These are phyloP conservation scores for Eubucco bourcierii DNA, from an alignment of 2,113 vertebrate species.

Conservation along the genomic window DNA sequence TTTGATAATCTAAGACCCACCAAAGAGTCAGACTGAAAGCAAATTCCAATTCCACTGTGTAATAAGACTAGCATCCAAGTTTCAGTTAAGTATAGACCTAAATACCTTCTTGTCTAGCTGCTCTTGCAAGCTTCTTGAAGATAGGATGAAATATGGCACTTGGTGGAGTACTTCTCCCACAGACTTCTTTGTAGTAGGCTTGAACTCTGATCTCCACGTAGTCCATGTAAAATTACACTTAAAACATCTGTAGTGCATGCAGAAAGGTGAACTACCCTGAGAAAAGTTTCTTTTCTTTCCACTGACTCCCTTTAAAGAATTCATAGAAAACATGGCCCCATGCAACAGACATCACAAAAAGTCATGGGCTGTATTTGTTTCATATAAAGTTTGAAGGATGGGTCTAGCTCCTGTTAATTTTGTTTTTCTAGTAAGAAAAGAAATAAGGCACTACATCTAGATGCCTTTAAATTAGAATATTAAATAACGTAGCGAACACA, in stretches of 20 bases:
- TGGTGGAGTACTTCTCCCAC: not conserved
- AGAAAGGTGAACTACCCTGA: not conserved
- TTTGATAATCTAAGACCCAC: not conserved
- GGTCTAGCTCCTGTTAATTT: not conserved
- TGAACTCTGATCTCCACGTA: not conserved
- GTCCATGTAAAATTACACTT: not conserved
- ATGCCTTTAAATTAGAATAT: not conserved
- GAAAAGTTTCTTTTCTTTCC: not conserved
- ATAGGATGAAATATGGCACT: not conserved
- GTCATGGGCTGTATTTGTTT: not conserved
- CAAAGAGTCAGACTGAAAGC: too few relatives aligned
- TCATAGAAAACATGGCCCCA: not conserved
- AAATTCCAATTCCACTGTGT: not conserved
- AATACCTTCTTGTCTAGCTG: not conserved
- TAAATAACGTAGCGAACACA: not conserved
- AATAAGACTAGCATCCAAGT: not conserved
- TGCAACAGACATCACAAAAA: not conserved
- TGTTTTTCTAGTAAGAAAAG: not conserved
- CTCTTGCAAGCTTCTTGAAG: not conserved
- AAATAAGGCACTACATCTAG: not conserved
- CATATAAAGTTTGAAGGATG: not conserved
- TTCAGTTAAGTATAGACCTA: not conserved
- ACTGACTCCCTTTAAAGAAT: not conserved
- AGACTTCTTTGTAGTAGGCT: not conserved
- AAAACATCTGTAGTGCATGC: not conserved